Conservation (phyloP, 2,888 invertebrate genomes). For the Lithosia quadra region DNA sequence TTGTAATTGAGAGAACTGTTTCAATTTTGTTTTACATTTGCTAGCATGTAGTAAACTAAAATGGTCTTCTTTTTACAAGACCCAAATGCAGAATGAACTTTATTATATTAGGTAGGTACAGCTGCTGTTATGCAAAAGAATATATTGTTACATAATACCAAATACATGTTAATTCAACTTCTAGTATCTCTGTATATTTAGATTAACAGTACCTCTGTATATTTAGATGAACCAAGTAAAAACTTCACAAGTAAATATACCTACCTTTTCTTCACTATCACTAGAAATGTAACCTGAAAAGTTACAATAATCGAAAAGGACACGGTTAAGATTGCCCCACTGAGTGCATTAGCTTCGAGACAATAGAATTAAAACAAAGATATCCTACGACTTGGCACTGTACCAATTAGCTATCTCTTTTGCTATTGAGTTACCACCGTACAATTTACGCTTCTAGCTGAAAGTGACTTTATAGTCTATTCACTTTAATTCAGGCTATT, state of each 20-base stretch:
- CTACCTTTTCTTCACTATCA: too few relatives aligned
- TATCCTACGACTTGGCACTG: conserved; percentile 75
- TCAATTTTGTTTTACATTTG: not conserved
- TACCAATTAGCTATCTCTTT: conserved; percentile 76
- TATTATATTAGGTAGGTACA: not conserved
- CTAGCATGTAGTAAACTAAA: not conserved
- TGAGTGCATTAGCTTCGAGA: conserved; percentile 71
- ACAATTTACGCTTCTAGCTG: conserved; percentile 76
- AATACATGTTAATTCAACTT: too few relatives aligned
- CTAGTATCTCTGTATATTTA: too few relatives aligned
- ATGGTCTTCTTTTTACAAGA: not conserved
- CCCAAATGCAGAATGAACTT: too few relatives aligned
- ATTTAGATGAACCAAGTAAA: not conserved
- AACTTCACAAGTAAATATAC: not conserved
- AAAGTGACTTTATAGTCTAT: conserved; percentile 76
- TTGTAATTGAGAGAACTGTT: not conserved
- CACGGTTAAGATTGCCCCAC: conserved; percentile 63
- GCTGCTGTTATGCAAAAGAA: too few relatives aligned
- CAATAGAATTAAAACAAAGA: conserved; percentile 79
- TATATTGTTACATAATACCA: too few relatives aligned
- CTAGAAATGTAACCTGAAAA: conserved; percentile 53
- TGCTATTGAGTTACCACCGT: conserved; percentile 67
- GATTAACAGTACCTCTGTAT: too few relatives aligned
- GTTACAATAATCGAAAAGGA: conserved; percentile 59
- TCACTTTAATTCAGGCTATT: conserved; percentile 60